Conservation (phyloP, 2,797 vertebrate species). For the Pangasius mekongensis region DNA sequence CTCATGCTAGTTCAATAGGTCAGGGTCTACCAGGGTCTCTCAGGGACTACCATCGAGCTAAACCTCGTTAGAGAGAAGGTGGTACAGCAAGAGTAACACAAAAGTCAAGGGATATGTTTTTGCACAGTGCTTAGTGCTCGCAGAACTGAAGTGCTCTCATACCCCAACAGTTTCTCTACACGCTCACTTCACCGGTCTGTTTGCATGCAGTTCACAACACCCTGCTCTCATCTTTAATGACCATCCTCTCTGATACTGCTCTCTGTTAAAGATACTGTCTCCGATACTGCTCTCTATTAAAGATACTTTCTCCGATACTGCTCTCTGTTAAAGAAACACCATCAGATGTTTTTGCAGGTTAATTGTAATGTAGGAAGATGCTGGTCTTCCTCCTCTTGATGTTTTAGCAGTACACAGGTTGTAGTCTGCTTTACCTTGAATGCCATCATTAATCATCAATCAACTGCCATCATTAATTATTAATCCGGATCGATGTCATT, state of each 20-base stretch:
- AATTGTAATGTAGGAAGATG: background rate
- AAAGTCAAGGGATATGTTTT: background rate
- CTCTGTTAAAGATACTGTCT: background rate
- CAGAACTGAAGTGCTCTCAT: background rate
- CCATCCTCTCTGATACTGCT: background rate
- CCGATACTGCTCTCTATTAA: background rate
- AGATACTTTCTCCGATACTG: background rate
- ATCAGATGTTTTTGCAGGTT: background rate
- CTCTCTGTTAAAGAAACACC: background rate
- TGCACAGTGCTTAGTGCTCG: background rate
- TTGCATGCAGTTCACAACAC: background rate
- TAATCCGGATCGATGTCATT: background rate
- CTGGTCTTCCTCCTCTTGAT: background rate
- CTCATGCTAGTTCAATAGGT: background rate
- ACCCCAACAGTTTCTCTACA: background rate
- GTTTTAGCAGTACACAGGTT: background rate
- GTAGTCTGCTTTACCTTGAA: background rate
- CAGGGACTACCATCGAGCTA: background rate
- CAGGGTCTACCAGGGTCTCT: background rate
- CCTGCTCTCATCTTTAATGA: background rate
- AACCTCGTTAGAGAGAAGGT: background rate
- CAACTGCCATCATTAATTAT: background rate
- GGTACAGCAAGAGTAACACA: background rate
- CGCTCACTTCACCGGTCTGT: background rate
- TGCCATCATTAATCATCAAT: background rate